Conservation (phyloP, 2,113 vertebrate species). For the Herpetotheres cachinnans region DNA sequence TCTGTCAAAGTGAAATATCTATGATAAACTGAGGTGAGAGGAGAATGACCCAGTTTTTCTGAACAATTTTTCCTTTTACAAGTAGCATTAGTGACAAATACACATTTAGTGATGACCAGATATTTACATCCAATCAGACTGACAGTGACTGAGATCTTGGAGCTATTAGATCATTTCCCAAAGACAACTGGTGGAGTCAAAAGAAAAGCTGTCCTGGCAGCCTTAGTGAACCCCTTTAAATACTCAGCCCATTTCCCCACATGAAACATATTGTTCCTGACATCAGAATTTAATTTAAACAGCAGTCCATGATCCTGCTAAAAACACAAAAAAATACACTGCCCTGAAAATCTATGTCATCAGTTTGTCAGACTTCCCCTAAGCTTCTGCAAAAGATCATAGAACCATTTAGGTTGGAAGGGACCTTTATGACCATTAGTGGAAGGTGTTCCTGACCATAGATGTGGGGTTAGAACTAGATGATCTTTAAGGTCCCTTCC, state of each 20-base stretch:
- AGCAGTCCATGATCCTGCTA: not conserved
- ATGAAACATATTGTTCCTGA: not conserved
- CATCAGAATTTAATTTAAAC: constrained; percentile 9
- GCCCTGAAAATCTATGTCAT: not conserved
- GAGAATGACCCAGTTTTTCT: not conserved
- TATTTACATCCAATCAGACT: not conserved
- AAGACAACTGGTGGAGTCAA: not conserved
- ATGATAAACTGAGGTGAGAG: not conserved
- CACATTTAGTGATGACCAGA: not conserved
- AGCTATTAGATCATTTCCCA: not conserved
- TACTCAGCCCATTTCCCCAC: not conserved
- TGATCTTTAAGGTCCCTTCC: too few species aligned
- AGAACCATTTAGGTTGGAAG: too few species aligned
- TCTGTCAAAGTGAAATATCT: not conserved
- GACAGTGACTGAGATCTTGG: not conserved
- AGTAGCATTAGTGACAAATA: not conserved
- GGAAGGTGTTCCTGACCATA: too few species aligned
- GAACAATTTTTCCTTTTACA: not conserved
- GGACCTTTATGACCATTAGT: too few species aligned
- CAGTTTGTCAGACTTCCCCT: not conserved
- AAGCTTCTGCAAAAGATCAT: not conserved
- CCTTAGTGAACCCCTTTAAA: not conserved
- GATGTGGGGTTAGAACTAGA: too few species aligned
- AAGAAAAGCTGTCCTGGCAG: not conserved
- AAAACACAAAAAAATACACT: not conserved